These are phyloP conservation scores for Drosophila multiciliata DNA, from an alignment of 2,888 invertebrate species.

Conservation along the genomic window DNA sequence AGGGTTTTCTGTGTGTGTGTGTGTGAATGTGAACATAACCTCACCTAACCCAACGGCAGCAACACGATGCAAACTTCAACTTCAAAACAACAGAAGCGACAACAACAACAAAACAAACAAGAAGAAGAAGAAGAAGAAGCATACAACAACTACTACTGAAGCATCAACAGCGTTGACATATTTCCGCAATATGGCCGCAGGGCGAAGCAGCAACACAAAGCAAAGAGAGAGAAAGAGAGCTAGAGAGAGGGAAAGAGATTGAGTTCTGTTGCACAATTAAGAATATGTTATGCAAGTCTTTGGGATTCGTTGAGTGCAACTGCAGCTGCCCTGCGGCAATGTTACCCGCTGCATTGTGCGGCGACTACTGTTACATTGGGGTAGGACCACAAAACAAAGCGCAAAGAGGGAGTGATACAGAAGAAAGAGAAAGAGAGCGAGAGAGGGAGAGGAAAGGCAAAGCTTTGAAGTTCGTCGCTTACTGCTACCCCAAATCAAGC, in stretches of 20 bases:
- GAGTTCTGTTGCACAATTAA: slow-evolving; percentile 74
- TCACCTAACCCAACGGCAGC: slow-evolving; percentile 59
- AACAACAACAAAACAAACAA: slow-evolving; percentile 12
- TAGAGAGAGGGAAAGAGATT: slow-evolving; percentile 4
- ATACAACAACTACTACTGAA: slow-evolving; percentile 12
- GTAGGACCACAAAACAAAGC: slow-evolving; percentile 52
- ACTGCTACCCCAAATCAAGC: slow-evolving; percentile 27
- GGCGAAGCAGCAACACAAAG: slow-evolving; percentile 55
- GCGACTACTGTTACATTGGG: slow-evolving; percentile 56
- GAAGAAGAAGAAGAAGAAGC: slow-evolving; percentile 27
- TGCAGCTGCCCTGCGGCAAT: slow-evolving; percentile 50
- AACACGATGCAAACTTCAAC: slow-evolving; percentile 71
- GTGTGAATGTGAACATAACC: slow-evolving; percentile 57
- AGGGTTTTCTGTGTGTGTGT: slow-evolving; percentile 29
- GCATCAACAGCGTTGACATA: slow-evolving; percentile 65
- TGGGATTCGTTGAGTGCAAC: slow-evolving; percentile 51
- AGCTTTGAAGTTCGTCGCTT: slow-evolving; percentile 40
- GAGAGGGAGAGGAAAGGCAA: neutral
- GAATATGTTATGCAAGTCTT: slow-evolving; percentile 79
- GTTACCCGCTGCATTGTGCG: slow-evolving; percentile 58
- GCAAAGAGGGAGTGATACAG: neutral
- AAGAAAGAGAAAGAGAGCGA: slow-evolving; percentile 12
- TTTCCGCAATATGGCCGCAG: slow-evolving; percentile 74
- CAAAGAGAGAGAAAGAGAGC: slow-evolving; percentile 17
- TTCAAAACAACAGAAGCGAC: slow-evolving; percentile 58